These are phyloP conservation scores for Spinus pinus DNA, from an alignment of 2,797 vertebrate genomes.

Conservation along the genomic window DNA sequence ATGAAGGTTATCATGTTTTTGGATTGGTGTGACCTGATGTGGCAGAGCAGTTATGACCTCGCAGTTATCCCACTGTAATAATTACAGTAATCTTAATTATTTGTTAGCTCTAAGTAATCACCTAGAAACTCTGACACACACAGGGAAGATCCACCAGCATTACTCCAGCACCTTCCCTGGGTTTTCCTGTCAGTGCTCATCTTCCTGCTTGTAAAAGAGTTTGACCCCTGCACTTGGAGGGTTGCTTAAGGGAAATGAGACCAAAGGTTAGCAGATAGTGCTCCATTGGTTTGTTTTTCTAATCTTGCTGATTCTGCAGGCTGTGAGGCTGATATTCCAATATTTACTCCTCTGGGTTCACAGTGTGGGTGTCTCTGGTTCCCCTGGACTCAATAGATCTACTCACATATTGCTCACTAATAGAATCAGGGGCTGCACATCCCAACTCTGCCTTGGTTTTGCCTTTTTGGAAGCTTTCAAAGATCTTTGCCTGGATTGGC, in stretches of 20 bases:
- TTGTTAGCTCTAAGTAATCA: not conserved
- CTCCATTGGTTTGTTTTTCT: not conserved
- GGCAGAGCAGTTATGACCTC: not conserved
- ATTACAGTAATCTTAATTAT: not conserved
- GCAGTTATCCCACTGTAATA: not conserved
- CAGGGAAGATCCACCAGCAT: not conserved
- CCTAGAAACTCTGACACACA: not conserved
- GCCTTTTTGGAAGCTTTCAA: not conserved
- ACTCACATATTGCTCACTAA: not conserved
- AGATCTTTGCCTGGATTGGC: not conserved
- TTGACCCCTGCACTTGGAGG: not conserved
- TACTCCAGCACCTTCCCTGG: not conserved
- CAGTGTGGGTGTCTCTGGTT: not conserved
- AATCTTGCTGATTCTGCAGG: not conserved
- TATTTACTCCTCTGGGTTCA: not conserved
- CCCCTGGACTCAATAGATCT: not conserved
- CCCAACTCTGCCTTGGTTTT: not conserved
- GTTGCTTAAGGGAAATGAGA: not conserved
- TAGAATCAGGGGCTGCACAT: not conserved
- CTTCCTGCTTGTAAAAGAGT: not conserved
- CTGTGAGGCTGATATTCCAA: not conserved
- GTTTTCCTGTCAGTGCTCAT: not conserved
- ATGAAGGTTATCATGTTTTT: not conserved
- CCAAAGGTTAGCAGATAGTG: conserved; percentile 26
- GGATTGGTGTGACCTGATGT: not conserved